These are phyloP conservation scores for Numida meleagris DNA, from an alignment of 2,113 vertebrate species.

Conservation along the genomic window DNA sequence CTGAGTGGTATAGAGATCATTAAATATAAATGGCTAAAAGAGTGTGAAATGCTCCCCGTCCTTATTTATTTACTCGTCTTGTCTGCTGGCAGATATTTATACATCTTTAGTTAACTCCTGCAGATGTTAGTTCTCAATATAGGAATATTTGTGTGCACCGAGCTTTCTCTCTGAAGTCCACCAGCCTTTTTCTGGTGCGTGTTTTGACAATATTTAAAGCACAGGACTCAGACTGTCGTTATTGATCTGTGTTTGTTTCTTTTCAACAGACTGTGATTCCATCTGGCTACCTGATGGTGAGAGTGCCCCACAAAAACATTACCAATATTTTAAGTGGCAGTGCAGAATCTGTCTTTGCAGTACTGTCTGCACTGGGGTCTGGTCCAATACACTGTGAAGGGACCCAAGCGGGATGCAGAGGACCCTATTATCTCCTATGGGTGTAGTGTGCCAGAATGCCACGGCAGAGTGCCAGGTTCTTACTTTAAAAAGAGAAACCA, in stretches of 20 bases:
- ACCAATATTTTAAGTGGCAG: slow-evolving; percentile 18
- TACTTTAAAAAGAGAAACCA: background rate
- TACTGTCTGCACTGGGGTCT: background rate
- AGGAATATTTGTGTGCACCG: slow-evolving; percentile 18
- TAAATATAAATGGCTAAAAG: slow-evolving; percentile 53
- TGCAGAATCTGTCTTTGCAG: background rate
- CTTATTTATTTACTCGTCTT: slow-evolving; percentile 58
- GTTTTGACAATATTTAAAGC: slow-evolving; percentile 56
- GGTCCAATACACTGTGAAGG: background rate
- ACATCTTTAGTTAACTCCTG: slow-evolving; percentile 35
- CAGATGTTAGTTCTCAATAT: background rate
- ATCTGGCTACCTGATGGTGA: slow-evolving; percentile 66
- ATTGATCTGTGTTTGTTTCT: slow-evolving; percentile 53
- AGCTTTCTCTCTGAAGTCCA: slow-evolving; percentile 31
- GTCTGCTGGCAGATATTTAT: slow-evolving; percentile 30
- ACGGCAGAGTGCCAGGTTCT: background rate
- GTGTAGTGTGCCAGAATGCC: background rate
- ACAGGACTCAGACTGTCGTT: slow-evolving; percentile 30
- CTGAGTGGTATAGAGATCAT: slow-evolving; percentile 19
- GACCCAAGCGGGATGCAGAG: background rate
- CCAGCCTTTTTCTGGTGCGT: slow-evolving; percentile 14
- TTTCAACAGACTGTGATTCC: slow-evolving; percentile 55
- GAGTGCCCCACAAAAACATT: slow-evolving; percentile 26
- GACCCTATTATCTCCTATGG: background rate
- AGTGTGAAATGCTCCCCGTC: background rate